phyloP scores from a whole-genome alignment of 2,797 vertebrate species.

The Meriones psammophilus region DNA sequence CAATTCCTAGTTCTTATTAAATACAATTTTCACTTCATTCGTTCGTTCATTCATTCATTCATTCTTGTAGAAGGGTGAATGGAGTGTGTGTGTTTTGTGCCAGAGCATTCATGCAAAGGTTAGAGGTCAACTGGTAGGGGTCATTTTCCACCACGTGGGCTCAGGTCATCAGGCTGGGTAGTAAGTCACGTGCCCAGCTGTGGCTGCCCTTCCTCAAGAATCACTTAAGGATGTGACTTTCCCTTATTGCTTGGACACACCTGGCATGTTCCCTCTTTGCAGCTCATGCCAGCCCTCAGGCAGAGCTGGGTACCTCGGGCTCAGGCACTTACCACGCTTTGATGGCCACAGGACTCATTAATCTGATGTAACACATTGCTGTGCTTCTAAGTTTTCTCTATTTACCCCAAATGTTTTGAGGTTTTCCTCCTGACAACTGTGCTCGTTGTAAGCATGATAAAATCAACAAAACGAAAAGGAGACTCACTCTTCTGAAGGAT shows the following conservation, averaged over 20 bases:
- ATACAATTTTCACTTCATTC: not conserved
- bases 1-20: not conserved
- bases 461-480: slow-evolving; percentile 61
- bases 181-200: not conserved
- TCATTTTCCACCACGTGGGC: not conserved
- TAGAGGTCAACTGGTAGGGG: not conserved
- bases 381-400: slow-evolving; percentile 40
- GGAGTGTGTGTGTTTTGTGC: not conserved
- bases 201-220: not conserved
- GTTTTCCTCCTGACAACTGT: slow-evolving; percentile 71
- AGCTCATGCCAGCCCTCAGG: fast-evolving
- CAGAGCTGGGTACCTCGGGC: not conserved
- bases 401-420: slow-evolving; percentile 73
- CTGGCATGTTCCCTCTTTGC: not conserved
- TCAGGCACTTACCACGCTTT: not conserved
- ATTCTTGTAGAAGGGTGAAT: not conserved
- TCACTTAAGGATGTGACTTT: not conserved
- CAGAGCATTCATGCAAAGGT: not conserved
- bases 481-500: not conserved
- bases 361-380: slow-evolving; percentile 9
- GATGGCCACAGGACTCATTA: not conserved
- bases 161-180: not conserved
- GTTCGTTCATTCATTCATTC: not conserved
- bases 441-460: slow-evolving; percentile 48
- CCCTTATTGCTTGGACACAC: too few species aligned